Evolutionary conservation across 92 coral and sea anemone genomes (phyloP).

Genomic region (Isaurus tuberculatus): DNA sequence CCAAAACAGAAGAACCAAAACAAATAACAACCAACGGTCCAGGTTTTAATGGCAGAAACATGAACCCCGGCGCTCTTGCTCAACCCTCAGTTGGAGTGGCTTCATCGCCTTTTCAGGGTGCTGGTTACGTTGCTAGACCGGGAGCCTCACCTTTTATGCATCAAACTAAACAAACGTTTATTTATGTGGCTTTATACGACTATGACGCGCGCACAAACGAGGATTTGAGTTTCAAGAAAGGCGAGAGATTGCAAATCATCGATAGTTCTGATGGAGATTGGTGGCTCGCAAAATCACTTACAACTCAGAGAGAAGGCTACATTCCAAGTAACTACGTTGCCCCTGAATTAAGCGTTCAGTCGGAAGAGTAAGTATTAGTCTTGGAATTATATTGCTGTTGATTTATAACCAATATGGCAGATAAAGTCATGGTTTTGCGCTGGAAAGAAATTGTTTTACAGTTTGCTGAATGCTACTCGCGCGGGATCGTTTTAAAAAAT

Average conservation of each 20-base stretch:
- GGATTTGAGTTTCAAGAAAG: constrained; percentile 95
- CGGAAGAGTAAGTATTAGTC: constrained; percentile 95
- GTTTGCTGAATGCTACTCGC: not conserved
- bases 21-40: constrained; percentile 63
- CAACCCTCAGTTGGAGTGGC: constrained; percentile 35
- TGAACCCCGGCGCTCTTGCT: constrained; percentile 17
- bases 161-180: constrained; percentile 59
- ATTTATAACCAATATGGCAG: constrained; percentile 4
- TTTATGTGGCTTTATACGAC: constrained; percentile 95
- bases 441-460: not conserved
- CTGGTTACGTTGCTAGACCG: constrained; percentile 42
- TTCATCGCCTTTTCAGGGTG: constrained; percentile 46
- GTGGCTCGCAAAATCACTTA: constrained; percentile 96
- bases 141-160: constrained; percentile 60
- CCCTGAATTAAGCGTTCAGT: constrained; percentile 91
- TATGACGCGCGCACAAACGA: constrained; percentile 98
- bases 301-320: constrained; percentile 86
- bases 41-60: constrained; percentile 46
- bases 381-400: not conserved
- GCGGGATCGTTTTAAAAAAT: constrained; percentile 16
- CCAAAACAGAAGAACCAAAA: constrained; percentile 54
- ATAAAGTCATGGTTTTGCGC: no score
- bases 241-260: constrained; percentile 91
- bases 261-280: constrained; percentile 99
- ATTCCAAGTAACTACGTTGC: constrained; percentile 99